Conservation (phyloP, 2,113 vertebrate species). For the Nibea coibor region DNA sequence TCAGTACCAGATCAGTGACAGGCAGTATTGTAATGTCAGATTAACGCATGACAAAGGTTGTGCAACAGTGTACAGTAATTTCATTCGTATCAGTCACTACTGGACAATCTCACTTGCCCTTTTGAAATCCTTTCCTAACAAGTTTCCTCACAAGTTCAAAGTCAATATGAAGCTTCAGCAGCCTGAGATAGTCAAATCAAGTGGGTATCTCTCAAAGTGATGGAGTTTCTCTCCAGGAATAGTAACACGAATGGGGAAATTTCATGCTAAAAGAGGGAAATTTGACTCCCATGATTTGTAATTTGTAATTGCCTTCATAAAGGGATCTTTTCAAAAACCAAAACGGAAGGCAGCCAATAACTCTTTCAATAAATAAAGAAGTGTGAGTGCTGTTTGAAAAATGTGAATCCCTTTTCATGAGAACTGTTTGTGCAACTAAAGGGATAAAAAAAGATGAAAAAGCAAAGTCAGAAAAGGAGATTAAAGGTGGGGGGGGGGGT, state of each 20-base stretch:
- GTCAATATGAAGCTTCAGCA: neutral
- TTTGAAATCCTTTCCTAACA: too few relatives aligned
- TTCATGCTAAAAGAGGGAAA: neutral
- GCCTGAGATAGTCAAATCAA: neutral
- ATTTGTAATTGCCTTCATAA: neutral
- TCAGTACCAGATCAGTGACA: neutral
- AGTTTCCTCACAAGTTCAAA: neutral
- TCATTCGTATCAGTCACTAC: neutral
- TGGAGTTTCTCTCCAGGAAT: too few relatives aligned
- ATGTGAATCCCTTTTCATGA: neutral
- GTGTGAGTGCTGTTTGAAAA: neutral
- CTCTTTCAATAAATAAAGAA: neutral
- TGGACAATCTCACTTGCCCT: neutral
- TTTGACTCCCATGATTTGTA: neutral
- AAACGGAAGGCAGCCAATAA: neutral
- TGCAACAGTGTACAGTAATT: neutral
- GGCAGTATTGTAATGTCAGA: too few relatives aligned
- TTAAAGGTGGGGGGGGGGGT: neutral
- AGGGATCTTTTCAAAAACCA: neutral
- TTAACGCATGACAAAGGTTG: neutral
- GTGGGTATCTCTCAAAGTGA: too few relatives aligned
- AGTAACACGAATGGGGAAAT: neutral
- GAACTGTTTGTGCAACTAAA: neutral
- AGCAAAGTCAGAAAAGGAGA: neutral
- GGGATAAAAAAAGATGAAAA: too few relatives aligned